Conservation (phyloP, 2,888 invertebrate genomes). For the Macrophya alboannulata region DNA sequence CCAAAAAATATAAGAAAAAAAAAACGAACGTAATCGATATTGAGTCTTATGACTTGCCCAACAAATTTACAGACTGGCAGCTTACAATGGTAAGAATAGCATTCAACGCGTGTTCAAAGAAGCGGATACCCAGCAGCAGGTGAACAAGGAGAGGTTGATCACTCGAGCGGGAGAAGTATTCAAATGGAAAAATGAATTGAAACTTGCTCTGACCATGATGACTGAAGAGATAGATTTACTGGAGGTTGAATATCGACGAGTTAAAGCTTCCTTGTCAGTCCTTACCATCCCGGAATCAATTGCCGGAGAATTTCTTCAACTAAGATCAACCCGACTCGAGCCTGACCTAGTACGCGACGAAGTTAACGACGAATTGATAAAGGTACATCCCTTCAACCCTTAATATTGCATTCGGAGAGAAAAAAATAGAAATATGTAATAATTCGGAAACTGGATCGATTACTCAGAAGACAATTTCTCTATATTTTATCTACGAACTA, state of each 20-base stretch:
- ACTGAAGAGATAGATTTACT: conserved; percentile 87
- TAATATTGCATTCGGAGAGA: conserved; percentile 32
- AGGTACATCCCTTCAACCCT: conserved; percentile 73
- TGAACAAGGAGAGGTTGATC: conserved; percentile 85
- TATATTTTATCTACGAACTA: neutral
- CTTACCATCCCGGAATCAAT: conserved; percentile 89
- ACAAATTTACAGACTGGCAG: conserved; percentile 64
- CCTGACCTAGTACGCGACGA: conserved; percentile 89
- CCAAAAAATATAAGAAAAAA: neutral
- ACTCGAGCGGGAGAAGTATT: conserved; percentile 87
- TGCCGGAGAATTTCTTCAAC: conserved; percentile 88
- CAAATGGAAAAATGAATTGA: conserved; percentile 89
- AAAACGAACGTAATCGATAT: neutral
- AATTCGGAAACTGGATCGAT: neutral
- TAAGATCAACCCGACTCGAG: conserved; percentile 86
- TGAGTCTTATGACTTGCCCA: neutral
- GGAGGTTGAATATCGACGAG: conserved; percentile 86
- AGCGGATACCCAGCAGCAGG: conserved; percentile 86
- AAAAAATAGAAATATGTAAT: neutral
- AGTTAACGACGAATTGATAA: conserved; percentile 89
- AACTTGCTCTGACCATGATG: conserved; percentile 86
- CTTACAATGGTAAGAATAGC: conserved; percentile 84
- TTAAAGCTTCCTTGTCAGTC: conserved; percentile 86
- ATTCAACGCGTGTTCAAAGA: conserved; percentile 85
- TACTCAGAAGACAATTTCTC: neutral